Conservation (phyloP, 1,140 invertebrate genomes). For the Drosophila bipectinata region DNA sequence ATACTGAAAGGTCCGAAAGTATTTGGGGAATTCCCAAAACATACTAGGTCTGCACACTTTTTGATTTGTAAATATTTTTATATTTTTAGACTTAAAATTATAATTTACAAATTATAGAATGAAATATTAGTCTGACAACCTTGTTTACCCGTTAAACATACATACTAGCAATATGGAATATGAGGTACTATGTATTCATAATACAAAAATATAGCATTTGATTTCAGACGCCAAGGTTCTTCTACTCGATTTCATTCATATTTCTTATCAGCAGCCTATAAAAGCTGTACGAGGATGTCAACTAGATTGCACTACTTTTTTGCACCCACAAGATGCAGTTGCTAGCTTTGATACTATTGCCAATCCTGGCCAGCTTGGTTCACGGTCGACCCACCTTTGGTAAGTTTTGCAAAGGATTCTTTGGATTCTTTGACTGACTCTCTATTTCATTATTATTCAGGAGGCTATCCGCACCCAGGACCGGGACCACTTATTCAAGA, state of each 20-base stretch:
- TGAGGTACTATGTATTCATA: not conserved
- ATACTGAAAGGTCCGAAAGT: not conserved
- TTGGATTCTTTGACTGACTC: conserved; percentile 41
- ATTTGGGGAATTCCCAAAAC: conserved; percentile 11
- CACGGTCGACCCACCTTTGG: conserved; percentile 63
- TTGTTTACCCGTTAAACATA: conserved; percentile 29
- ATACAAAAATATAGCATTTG: not conserved
- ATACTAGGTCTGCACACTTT: not conserved
- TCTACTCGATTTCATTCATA: conserved; percentile 30
- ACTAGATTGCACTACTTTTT: conserved; percentile 16
- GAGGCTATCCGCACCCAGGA: conserved; percentile 5
- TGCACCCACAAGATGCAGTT: conserved; percentile 39
- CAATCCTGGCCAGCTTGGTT: conserved; percentile 16
- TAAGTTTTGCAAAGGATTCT: conserved; percentile 56
- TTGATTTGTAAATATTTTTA: not conserved
- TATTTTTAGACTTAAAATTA: not conserved
- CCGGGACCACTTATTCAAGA: conserved; percentile 57
- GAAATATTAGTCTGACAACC: conserved; percentile 27
- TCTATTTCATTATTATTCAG: conserved; percentile 13
- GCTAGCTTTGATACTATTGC: conserved; percentile 21
- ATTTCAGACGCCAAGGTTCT: conserved; percentile 25
- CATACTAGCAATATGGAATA: conserved; percentile 10
- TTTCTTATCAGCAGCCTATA: conserved; percentile 37
- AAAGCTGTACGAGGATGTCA: conserved; percentile 4
- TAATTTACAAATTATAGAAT: not conserved